Evolutionary conservation across 2,888 invertebrate species (phyloP), one percentile per base, ranked within the genome.

Genomic region (Erebia ligea): DNA sequence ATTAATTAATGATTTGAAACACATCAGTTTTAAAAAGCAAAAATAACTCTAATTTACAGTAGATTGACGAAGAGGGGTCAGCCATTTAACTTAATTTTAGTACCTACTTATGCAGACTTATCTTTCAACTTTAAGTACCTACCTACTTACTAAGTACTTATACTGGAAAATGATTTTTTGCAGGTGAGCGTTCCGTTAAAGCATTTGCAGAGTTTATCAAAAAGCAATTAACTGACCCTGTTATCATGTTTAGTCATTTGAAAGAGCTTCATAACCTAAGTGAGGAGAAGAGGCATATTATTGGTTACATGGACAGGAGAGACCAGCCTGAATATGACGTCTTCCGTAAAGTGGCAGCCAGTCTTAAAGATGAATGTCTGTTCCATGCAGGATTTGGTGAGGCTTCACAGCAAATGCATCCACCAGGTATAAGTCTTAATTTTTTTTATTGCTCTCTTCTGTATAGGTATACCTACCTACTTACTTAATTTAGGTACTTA

Each of bases 321-420:
- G 96, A 97, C 82, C 96, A 96, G 80, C 95, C 96, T 0, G 97
- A 98, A 82, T 98, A 98, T 87, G 94, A 96, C 76, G 95, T 95
- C 65, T 96, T 98, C 84, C 94, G 97, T 65, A 95, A 96, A 81
- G 97, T 97, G 5, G 98, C 99, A 0, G 96, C 96, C 6, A 97
- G 97, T 82, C 94, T 99, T 10, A 97, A 99, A 84, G 98, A 99
- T 83, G 99, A 99, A 83, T 99, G 99, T 84, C 95, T 96, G 75
- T 99, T 99, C 85, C 97, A 97, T 87, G 97, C 96, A 81, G 98
- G 98, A 0, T 97, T 98, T 89, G 99, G 98, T n/a, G 96, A 97
- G 75, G 95, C 95, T 0, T 96, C 96, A 21, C 93, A 94, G 76
- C 95, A 95, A 77, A 97, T 98, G 97, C 98, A 98, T 91, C 98